Percentiles rank a stretch among this genome's conserved stretches.
Evolutionary conservation across 2,113 vertebrate species (phyloP).

Genomic region (Oreochromis tanganicae): DNA sequence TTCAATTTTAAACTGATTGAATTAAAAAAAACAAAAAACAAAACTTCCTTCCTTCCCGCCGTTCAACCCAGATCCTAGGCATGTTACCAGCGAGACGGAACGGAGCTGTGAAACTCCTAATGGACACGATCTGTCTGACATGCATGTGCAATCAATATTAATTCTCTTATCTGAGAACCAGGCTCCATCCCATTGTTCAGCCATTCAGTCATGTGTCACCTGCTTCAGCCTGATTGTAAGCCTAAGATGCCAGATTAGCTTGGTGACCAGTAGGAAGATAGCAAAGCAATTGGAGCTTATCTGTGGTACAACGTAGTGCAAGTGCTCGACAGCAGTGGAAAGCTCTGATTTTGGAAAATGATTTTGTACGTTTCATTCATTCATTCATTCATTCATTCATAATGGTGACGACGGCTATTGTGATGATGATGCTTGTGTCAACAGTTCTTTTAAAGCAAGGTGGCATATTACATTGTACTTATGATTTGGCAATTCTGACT

Average conservation of each 20-base stretch:
- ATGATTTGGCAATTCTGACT: background rate
- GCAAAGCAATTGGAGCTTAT: constrained; percentile 39
- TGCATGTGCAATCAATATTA: constrained; percentile 65
- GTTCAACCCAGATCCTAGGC: background rate
- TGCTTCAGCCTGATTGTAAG: constrained; percentile 48
- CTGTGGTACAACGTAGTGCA: background rate
- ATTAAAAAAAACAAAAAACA: background rate
- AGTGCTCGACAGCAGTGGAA: background rate
- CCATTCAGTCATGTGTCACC: constrained; percentile 55
- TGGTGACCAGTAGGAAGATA: constrained; percentile 27
- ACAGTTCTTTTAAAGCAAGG: background rate
- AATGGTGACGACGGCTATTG: background rate
- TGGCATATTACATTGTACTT: background rate
- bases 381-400: background rate
- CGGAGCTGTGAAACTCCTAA: constrained; percentile 34
- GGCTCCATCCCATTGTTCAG: constrained; percentile 53
- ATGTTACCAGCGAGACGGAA: background rate
- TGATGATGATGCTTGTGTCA: background rate
- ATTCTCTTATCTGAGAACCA: constrained; percentile 59
- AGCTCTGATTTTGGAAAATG: background rate
- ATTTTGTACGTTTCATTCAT: background rate
- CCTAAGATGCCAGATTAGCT: constrained; percentile 44
- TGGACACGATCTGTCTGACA: constrained; percentile 52
- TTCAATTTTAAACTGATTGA: background rate
- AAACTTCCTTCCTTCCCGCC: background rate